These are phyloP conservation scores for Tinea pellionella DNA, from an alignment of 2,888 invertebrate species.

Conservation along the genomic window DNA sequence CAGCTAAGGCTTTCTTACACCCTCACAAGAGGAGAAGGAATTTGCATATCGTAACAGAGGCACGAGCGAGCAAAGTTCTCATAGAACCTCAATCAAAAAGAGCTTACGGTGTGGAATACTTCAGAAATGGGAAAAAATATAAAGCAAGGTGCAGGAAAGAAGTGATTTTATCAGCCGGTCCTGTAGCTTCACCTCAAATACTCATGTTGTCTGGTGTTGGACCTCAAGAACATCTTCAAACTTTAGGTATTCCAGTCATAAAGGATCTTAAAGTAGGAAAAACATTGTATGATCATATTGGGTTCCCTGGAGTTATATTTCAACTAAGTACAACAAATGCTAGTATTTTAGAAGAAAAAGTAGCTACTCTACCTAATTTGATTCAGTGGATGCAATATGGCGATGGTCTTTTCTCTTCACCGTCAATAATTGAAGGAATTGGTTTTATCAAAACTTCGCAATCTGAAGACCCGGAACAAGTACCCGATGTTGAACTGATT, in stretches of 20 bases:
- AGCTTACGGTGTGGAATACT: conserved; percentile 77
- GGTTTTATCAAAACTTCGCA: conserved; percentile 72
- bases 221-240: conserved; percentile 65
- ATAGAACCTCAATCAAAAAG: conserved; percentile 68
- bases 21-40: conserved; percentile 73
- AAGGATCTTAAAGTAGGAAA: conserved; percentile 75
- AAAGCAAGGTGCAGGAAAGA: conserved; percentile 78
- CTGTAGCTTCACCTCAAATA: conserved; percentile 89
- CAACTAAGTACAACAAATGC: conserved; percentile 51
- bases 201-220: conserved; percentile 89
- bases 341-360: conserved; percentile 48
- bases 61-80: conserved; percentile 48
- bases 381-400: conserved; percentile 60
- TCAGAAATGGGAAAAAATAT: conserved; percentile 60
- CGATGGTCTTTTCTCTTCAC: conserved; percentile 67
- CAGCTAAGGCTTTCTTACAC: conserved; percentile 75
- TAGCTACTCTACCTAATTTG: conserved; percentile 47
- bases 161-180: conserved; percentile 87
- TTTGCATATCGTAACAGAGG: conserved; percentile 60
- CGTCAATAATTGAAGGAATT: conserved; percentile 75
- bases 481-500: conserved; percentile 76
- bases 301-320: conserved; percentile 64
- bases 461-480: conserved; percentile 62
- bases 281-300: conserved; percentile 72
- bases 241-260: conserved; percentile 70